Conservation (phyloP, 1,140 invertebrate species). For the Drosophila saltans region DNA sequence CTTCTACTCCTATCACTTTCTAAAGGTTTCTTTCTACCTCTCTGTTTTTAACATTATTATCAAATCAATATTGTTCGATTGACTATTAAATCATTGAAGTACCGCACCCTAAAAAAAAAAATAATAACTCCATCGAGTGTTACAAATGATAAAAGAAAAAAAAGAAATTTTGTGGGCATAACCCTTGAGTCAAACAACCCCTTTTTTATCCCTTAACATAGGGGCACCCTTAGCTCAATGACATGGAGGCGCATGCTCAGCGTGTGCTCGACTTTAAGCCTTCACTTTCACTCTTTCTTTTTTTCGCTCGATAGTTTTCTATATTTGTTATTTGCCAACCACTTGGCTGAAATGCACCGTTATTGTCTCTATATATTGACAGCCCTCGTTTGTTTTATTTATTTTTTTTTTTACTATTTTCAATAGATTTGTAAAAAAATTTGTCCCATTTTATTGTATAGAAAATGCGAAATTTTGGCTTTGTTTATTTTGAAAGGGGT, state of each 20-base stretch:
- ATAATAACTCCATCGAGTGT: conserved; percentile 63
- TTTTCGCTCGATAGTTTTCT: not conserved
- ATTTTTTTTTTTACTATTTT: not conserved
- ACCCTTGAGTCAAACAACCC: conserved; percentile 33
- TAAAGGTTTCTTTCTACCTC: not conserved
- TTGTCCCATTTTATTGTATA: conserved; percentile 43
- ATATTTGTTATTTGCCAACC: conserved; percentile 33
- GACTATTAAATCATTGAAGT: conserved; percentile 57
- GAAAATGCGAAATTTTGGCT: conserved; percentile 1
- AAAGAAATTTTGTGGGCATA: conserved; percentile 66
- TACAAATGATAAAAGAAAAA: conserved; percentile 72
- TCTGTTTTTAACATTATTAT: conserved; percentile 37
- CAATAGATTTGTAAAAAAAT: conserved; percentile 64
- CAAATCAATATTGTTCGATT: conserved; percentile 52
- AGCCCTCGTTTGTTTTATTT: conserved; percentile 35
- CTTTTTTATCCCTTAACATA: conserved; percentile 15
- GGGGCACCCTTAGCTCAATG: not conserved
- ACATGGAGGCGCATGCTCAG: conserved; percentile 31
- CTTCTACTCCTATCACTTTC: not conserved
- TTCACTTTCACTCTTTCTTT: conserved; percentile 49
- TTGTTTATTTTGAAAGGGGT: conserved; percentile 1
- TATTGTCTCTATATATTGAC: conserved; percentile 53
- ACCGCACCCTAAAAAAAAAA: conserved; percentile 32
- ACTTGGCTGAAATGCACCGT: conserved; percentile 27
- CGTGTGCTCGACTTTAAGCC: conserved; percentile 40